Evolutionary conservation across 2,797 vertebrate species (phyloP).

Genomic region (Chelon labrosus): DNA sequence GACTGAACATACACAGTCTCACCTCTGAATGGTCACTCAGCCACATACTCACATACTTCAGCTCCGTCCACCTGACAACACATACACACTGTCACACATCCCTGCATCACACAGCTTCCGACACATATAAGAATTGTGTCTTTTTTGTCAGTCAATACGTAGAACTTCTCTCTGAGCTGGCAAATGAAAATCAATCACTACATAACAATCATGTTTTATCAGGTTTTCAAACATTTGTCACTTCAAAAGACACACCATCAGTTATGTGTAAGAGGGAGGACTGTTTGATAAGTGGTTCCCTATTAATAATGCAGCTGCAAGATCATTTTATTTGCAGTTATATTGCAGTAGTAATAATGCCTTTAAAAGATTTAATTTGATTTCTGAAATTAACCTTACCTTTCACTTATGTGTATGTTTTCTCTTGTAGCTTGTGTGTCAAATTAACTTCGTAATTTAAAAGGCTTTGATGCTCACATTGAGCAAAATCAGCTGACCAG

Average conservation of each 20-base stretch:
- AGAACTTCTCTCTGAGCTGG: conserved; percentile 10
- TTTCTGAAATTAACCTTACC: no score
- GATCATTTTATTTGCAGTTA: no score
- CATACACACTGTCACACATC: conserved; percentile 66
- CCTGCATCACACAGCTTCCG: conserved; percentile 38
- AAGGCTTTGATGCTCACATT: no score
- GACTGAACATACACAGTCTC: conserved; percentile 42
- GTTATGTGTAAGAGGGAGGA: neutral
- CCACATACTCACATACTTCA: conserved; percentile 19
- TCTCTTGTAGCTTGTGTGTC: no score
- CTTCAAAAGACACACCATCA: neutral
- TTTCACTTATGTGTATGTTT: no score
- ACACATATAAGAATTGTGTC: conserved; percentile 67
- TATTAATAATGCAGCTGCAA: no score
- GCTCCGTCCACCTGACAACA: conserved; percentile 37
- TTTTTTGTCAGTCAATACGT: conserved; percentile 41
- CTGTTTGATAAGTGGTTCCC: neutral
- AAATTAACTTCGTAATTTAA: no score
- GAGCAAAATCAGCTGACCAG: no score
- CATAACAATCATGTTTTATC: conserved; percentile 46
- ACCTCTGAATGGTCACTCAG: conserved; percentile 41
- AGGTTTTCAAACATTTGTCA: conserved; percentile 57
- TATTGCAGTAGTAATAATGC: no score
- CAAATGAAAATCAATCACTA: conserved; percentile 62
- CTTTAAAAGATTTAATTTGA: no score